Percentiles rank a stretch among this genome's conserved stretches.
phyloP scores from a whole-genome alignment of 1,140 invertebrate species.

The Tetramorium parvispinum region DNA sequence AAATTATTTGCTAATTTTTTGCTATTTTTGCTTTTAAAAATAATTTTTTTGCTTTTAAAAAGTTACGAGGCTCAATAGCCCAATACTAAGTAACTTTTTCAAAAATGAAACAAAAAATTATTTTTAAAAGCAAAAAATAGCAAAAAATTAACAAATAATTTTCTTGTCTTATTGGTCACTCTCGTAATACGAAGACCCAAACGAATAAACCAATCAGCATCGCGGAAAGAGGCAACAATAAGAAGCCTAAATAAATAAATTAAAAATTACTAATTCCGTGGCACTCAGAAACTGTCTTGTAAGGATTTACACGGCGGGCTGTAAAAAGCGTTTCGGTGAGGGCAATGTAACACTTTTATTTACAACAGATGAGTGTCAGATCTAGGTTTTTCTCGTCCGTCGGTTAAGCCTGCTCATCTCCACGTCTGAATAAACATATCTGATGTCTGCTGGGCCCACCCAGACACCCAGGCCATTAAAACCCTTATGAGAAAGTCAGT shows the following conservation, averaged over 20 bases:
- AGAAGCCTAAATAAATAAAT: conserved; percentile 19
- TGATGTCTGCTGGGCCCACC: conserved; percentile 82
- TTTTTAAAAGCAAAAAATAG: too few species aligned
- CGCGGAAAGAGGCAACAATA: not conserved
- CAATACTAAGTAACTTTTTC: too few species aligned
- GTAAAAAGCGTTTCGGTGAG: conserved; percentile 62
- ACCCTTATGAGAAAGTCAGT: conserved; percentile 82
- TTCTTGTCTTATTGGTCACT: too few species aligned
- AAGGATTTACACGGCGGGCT: conserved; percentile 39
- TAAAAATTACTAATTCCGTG: not conserved
- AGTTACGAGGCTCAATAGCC: too few species aligned
- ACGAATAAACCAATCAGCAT: too few species aligned
- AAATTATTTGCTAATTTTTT: too few species aligned
- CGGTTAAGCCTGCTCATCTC: conserved; percentile 78
- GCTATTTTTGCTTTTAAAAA: too few species aligned
- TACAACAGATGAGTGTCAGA: conserved; percentile 81
- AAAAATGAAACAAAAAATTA: too few species aligned
- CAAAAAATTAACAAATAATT: too few species aligned
- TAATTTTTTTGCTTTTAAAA: too few species aligned
- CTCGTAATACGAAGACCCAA: too few species aligned
- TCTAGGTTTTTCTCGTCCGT: conserved; percentile 74
- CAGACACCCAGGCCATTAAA: conserved; percentile 81
- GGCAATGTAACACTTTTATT: conserved; percentile 82
- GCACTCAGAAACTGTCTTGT: not conserved
- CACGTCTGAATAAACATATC: conserved; percentile 85